Percentiles rank a stretch among this genome's conserved stretches.
Evolutionary conservation across 2,113 vertebrate species (phyloP).

Genomic region (Ifrita kowaldi): DNA sequence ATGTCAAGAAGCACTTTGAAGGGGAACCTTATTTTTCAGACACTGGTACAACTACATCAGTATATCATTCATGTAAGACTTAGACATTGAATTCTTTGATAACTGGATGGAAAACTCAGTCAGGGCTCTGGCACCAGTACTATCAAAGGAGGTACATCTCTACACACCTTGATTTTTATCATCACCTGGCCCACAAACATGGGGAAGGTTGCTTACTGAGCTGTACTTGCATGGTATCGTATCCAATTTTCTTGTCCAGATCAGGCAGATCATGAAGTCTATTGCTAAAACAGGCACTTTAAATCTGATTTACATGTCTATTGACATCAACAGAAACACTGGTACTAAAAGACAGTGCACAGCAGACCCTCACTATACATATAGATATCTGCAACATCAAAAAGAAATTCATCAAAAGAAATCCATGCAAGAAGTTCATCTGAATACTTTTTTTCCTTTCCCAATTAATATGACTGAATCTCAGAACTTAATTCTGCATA

Average conservation of each 20-base stretch:
- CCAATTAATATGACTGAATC: background rate
- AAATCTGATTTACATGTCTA: background rate
- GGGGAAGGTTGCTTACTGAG: background rate
- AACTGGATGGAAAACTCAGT: background rate
- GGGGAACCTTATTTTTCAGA: background rate
- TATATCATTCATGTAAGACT: background rate
- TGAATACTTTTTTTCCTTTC: background rate
- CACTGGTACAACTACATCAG: background rate
- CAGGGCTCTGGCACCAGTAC: background rate
- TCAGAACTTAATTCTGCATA: background rate
- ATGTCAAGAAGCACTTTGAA: background rate
- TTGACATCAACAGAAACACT: background rate
- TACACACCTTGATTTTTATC: background rate
- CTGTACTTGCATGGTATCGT: background rate
- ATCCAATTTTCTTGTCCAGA: background rate
- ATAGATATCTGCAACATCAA: background rate
- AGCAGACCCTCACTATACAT: background rate
- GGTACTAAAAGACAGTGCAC: background rate
- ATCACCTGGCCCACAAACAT: background rate
- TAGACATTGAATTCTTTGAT: background rate
- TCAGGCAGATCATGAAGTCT: background rate
- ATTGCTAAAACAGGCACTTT: background rate
- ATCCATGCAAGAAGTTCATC: background rate
- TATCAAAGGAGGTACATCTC: background rate
- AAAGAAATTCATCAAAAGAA: background rate